A percentile compares a stretch with the other conserved stretches of the same genome.
These are phyloP conservation scores for Caloenas nicobarica DNA, from an alignment of 2,113 vertebrate species.

Conservation along the genomic window DNA sequence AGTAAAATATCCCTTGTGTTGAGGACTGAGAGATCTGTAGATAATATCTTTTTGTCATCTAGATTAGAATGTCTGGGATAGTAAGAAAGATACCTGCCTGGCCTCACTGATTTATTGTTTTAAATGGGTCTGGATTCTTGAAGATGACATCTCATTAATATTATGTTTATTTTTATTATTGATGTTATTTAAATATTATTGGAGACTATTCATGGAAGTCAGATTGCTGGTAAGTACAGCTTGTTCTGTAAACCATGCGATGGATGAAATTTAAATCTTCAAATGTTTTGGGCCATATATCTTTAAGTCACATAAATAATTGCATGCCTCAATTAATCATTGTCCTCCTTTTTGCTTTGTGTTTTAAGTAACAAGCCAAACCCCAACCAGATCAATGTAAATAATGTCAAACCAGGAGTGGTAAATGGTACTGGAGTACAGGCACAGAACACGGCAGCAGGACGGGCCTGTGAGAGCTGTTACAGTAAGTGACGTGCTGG, in stretches of 20 bases:
- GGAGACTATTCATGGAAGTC: not conserved
- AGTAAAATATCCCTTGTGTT: not conserved
- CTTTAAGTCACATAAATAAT: not conserved
- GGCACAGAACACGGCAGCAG: conserved; percentile 75
- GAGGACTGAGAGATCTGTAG: not conserved
- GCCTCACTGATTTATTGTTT: not conserved
- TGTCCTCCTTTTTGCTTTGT: conserved; percentile 42
- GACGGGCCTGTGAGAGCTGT: conserved; percentile 97
- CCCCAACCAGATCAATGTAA: conserved; percentile 94
- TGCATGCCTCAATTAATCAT: not conserved
- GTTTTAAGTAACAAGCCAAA: conserved; percentile 94
- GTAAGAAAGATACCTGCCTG: not conserved
- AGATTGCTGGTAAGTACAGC: not conserved
- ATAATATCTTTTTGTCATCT: not conserved
- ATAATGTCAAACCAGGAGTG: conserved; percentile 88
- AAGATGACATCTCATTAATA: not conserved
- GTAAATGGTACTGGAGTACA: conserved; percentile 87
- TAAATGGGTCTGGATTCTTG: not conserved
- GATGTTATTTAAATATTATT: not conserved
- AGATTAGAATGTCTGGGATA: not conserved
- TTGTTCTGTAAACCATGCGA: not conserved
- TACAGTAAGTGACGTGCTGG: conserved; percentile 83
- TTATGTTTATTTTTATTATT: not conserved
- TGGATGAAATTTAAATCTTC: not conserved
- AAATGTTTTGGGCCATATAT: not conserved